These are phyloP conservation scores for Stomatorhinus ivindoensis DNA, from an alignment of 2,113 vertebrate genomes.

Conservation along the genomic window DNA sequence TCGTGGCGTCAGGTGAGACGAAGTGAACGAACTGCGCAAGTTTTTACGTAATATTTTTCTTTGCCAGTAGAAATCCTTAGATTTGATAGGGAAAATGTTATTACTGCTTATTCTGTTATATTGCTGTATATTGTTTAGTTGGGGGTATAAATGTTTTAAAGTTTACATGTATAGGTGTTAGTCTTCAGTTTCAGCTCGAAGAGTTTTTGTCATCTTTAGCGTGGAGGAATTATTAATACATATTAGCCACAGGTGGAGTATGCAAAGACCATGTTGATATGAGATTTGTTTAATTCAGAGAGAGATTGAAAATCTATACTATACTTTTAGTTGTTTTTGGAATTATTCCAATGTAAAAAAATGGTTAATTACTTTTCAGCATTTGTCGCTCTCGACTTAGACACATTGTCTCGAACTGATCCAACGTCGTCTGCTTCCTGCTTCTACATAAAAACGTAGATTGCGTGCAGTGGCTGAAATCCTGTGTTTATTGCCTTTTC, in stretches of 20 bases:
- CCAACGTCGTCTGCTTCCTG: slow-evolving; percentile 39
- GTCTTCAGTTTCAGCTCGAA: background rate
- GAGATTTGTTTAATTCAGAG: background rate
- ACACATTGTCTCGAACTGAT: slow-evolving; percentile 36
- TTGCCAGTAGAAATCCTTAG: background rate
- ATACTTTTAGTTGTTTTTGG: background rate
- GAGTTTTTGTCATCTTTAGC: background rate
- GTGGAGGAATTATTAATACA: background rate
- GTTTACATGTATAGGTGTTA: background rate
- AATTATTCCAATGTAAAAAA: slow-evolving; percentile 11
- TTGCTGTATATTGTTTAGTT: background rate
- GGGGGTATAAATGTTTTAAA: background rate
- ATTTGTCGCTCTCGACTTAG: slow-evolving; percentile 17
- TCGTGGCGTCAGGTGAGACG: slow-evolving; percentile 57
- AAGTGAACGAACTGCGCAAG: background rate
- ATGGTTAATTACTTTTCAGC: slow-evolving; percentile 27
- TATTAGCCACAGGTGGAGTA: background rate
- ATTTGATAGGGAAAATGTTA: background rate
- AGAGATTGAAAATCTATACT: background rate
- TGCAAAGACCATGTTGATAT: background rate
- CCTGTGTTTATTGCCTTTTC: slow-evolving; percentile 44
- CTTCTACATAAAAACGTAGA: background rate
- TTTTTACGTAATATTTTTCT: too few species aligned
- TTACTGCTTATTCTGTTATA: background rate
- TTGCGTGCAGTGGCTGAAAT: slow-evolving; percentile 33